Base-by-base conservation (phyloP, 1,140 invertebrate species). In the Frieseomelitta varia region DNA sequence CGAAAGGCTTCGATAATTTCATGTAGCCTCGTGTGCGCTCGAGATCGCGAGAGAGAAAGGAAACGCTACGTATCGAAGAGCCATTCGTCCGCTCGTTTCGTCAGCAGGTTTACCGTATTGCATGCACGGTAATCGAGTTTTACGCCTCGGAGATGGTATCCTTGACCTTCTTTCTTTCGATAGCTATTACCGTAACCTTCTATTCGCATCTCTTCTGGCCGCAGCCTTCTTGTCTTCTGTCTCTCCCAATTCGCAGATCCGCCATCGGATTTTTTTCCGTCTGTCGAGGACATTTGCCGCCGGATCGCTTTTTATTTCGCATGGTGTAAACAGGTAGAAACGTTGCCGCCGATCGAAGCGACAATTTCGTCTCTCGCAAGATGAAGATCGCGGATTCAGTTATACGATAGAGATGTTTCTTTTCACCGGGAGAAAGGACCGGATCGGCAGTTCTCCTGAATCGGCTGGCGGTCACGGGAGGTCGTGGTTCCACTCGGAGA, bases 111-210 rank as follows among this genome's bases (percentile, higher is more conserved):
- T 76, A 65, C 80, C 51, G 72, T 76, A 65, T 76, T 67, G 63
- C 72, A 81, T 34, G 24, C 27, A 61, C 67, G 51, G 72, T 81
- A 71, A 89, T 85, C 77, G 85, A 81, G 78, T 87, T 81, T 39
- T 75, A 39, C 30, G 67, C 73, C 56, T 39, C 2, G 65, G 63
- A 87, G 79, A 85, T 76, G 79, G 83, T 87, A 85, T 90, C 88
- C 88, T 90, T 90, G 88, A 89, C 88, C 86, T 85, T 84, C 34
- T 89, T 87, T 89, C 80, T 39, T 71, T 74, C 82, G 82, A 81
- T 81, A 89, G 85, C 76, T 81, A 85, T 86, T 81, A 81, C 80
- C 72, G 65, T 76, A 76, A 58, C 14, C 72, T 71, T 68, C 14
- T 47, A 58, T 53, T 61, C 55, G 30, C 30, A 55, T 47, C 24